Conservation (phyloP, 2,797 vertebrate species). For the Thalassophryne amazonica region DNA sequence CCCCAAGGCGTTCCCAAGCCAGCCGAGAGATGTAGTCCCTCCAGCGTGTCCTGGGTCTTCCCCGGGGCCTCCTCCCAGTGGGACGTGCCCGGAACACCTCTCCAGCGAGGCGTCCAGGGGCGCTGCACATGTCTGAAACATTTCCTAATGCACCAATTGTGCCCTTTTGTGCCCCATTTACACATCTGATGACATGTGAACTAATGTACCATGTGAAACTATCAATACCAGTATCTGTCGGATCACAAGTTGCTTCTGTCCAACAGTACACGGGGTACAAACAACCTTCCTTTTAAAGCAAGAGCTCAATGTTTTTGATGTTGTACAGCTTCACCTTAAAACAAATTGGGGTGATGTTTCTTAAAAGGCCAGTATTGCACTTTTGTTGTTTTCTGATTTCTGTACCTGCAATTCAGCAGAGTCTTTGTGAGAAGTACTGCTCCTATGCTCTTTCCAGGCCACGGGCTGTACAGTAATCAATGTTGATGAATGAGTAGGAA, state of each 20-base stretch:
- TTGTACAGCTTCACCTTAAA: slow-evolving; percentile 61
- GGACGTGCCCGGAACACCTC: too few species aligned
- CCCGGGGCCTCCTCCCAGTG: too few species aligned
- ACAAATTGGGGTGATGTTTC: slow-evolving; percentile 75
- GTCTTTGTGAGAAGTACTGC: slow-evolving; percentile 72
- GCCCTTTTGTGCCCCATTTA: slow-evolving; percentile 31
- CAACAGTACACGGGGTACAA: slow-evolving; percentile 6
- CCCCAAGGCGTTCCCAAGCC: too few species aligned
- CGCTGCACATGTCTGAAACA: too few species aligned
- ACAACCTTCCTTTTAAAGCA: slow-evolving; percentile 16
- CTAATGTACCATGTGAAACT: slow-evolving; percentile 4
- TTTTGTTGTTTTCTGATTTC: slow-evolving; percentile 73
- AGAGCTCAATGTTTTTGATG: slow-evolving; percentile 43
- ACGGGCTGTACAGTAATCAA: slow-evolving; percentile 86
- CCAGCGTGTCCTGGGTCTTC: too few species aligned
- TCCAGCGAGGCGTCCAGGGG: too few species aligned
- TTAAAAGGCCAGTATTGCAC: slow-evolving; percentile 71
- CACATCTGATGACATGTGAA: slow-evolving; percentile 33
- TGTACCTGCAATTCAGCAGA: slow-evolving; percentile 72
- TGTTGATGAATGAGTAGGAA: slow-evolving; percentile 93
- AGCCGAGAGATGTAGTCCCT: too few species aligned
- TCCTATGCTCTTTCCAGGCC: slow-evolving; percentile 76
- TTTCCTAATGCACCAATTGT: too few species aligned
- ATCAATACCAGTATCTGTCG: slow-evolving; percentile 6
- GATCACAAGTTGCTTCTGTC: slow-evolving; percentile 2